These are phyloP conservation scores for Pollachius pollachius DNA, from an alignment of 2,113 vertebrate genomes.

Conservation along the genomic window DNA sequence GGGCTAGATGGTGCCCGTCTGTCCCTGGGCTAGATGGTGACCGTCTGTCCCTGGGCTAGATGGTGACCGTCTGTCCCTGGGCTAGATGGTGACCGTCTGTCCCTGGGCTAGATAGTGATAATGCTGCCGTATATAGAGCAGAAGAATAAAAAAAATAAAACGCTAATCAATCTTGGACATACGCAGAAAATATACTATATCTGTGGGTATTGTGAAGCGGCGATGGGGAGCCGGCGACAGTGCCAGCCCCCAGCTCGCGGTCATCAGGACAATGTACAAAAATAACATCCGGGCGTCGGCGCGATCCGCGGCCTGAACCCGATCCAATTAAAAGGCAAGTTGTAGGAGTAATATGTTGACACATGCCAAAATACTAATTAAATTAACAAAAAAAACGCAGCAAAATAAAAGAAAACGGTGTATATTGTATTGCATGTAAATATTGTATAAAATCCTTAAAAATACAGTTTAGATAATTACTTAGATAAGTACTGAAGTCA, in stretches of 20 bases:
- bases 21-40: no score
- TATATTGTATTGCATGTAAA: constrained; percentile 80
- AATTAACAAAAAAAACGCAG: constrained; percentile 67
- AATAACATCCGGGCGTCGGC: constrained; percentile 32
- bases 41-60: no score
- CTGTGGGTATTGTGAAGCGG: constrained; percentile 32
- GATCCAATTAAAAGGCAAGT: constrained; percentile 54
- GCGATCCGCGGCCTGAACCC: constrained; percentile 4
- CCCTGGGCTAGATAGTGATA: background rate
- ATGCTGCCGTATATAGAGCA: constrained; percentile 2
- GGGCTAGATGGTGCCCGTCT: no score
- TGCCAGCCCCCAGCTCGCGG: constrained; percentile 6
- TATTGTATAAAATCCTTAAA: constrained; percentile 84
- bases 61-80: no score
- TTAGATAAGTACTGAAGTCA: constrained; percentile 78
- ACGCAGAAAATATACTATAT: constrained; percentile 34
- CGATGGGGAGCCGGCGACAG: no score
- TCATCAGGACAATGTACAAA: constrained; percentile 49
- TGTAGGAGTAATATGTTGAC: constrained; percentile 59
- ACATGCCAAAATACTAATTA: constrained; percentile 61
- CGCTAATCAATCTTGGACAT: constrained; percentile 40
- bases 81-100: no score
- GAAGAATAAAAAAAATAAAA: constrained; percentile 34
- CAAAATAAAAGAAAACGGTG: constrained; percentile 58
- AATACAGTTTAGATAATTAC: constrained; percentile 81